Evolutionary conservation across 2,888 invertebrate species (phyloP), one percentile per base, ranked within the genome.

Genomic region (Zaprionus lineosus): DNA sequence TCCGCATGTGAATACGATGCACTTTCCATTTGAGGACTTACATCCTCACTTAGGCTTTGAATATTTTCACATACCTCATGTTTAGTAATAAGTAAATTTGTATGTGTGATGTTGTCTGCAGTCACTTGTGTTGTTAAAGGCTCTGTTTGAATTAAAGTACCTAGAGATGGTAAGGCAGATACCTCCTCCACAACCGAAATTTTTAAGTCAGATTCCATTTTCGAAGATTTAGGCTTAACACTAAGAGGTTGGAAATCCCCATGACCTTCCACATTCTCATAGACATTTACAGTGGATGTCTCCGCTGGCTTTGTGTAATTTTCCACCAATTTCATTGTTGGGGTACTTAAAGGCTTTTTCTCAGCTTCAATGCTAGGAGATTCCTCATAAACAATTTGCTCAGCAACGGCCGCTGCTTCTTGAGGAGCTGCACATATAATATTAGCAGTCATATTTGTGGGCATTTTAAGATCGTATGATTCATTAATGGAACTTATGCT

Each of bases 141-240:
- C 26, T 36, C 14, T 11, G 15, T 37, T 2, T 15, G 36, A 36
- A 26, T 12, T 1, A 87, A 19, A 11, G 52, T 50, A 3, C 61
- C 70, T 16, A 82, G 28, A 18, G 68, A 29, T n/a, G 82, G 62
- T 43, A 68, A 50, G 2, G 66, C 52, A 15, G 64, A 21, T 26
- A 86, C 53, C 73, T 87, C 86, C 53, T 84, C 75, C 39, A 86
- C 75, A 37, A 83, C 56, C 19, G 81, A 81, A 37, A 85, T 82
- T 18, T 76, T 86, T 1, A 79, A 48, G 34, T 86, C 79, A 33
- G 4, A 64, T 52, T 26, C 65, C 2, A 15, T 72, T 62, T 40
- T 61, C 16, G 43, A 5, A n/a, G 43, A 4, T n/a, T 12, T 29
- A 3, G 79, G 39, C 6, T n/a, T 37, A 3, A 8, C 72, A 26